These are phyloP conservation scores for Magallana gigas DNA, from an alignment of 1,140 invertebrate genomes.

Conservation along the genomic window DNA sequence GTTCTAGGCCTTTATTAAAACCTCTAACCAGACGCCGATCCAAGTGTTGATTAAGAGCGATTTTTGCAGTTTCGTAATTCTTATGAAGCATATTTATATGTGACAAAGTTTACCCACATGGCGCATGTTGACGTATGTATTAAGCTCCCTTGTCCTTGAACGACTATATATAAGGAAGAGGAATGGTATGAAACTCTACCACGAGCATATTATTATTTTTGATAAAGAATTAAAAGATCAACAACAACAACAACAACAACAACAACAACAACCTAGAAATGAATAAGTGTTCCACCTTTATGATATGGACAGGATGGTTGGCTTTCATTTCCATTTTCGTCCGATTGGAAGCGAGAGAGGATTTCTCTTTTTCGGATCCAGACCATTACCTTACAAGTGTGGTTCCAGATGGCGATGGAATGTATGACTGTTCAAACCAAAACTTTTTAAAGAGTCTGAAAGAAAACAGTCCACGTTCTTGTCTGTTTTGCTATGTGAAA, in stretches of 20 bases:
- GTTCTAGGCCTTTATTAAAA: too few relatives aligned
- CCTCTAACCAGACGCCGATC: too few relatives aligned
- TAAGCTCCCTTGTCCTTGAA: neutral
- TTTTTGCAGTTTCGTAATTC: too few relatives aligned
- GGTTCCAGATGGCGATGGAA: neutral
- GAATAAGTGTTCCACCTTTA: neutral
- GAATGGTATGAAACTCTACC: neutral
- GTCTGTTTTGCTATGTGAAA: constrained; percentile 1
- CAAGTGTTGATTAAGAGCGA: too few relatives aligned
- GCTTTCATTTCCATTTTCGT: neutral
- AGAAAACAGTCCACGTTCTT: neutral
- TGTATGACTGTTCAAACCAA: constrained; percentile 2
- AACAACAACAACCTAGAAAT: neutral
- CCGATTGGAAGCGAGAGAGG: neutral
- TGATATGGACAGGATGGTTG: neutral
- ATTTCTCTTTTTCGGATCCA: neutral
- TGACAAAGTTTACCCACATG: too few relatives aligned
- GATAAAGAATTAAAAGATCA: neutral
- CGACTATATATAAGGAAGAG: neutral
- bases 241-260: neutral
- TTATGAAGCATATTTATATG: too few relatives aligned
- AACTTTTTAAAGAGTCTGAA: neutral
- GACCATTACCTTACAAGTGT: constrained; percentile 10
- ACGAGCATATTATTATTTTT: neutral
- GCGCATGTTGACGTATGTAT: neutral